A percentile compares a stretch with the other conserved stretches of the same genome.
Evolutionary conservation across 2,113 vertebrate genomes (phyloP).

Genomic region (Tragelaphus imberbis): DNA sequence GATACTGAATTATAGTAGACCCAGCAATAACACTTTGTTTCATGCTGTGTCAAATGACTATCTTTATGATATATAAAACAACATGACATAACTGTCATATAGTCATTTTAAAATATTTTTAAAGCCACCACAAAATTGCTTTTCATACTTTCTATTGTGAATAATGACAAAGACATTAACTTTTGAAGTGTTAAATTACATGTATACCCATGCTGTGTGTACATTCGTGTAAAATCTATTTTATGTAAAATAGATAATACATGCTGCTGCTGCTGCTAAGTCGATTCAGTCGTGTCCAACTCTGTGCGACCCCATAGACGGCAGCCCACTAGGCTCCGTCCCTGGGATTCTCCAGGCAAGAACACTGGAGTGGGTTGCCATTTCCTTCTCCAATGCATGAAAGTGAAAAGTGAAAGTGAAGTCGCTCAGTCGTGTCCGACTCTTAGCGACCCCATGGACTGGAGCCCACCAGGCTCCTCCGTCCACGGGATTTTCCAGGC

Average conservation of each 20-base stretch:
- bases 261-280: no score
- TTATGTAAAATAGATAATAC: constrained; percentile 57
- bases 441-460: no score
- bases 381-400: no score
- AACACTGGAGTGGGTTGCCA: no score
- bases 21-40: background rate
- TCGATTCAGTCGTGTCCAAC: no score
- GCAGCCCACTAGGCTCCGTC: no score
- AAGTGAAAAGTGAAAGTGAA: no score
- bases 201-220: constrained; percentile 1
- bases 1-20: constrained; percentile 7
- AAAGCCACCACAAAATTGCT: constrained; percentile 50
- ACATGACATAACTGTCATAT: constrained; percentile 29
- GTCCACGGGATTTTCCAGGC: no score
- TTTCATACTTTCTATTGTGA: constrained; percentile 57
- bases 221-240: constrained; percentile 36
- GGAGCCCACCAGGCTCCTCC: no score
- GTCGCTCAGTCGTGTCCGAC: no score
- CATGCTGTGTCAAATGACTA: constrained; percentile 50
- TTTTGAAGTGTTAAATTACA: constrained; percentile 64
- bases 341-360: no score
- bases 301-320: no score
- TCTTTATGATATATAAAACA: constrained; percentile 22
- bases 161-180: constrained; percentile 49
- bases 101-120: constrained; percentile 52